Evolutionary conservation across 2,888 invertebrate genomes (phyloP), one percentile per base, ranked within the genome.

Genomic region (Omphaloscelis lunosa): DNA sequence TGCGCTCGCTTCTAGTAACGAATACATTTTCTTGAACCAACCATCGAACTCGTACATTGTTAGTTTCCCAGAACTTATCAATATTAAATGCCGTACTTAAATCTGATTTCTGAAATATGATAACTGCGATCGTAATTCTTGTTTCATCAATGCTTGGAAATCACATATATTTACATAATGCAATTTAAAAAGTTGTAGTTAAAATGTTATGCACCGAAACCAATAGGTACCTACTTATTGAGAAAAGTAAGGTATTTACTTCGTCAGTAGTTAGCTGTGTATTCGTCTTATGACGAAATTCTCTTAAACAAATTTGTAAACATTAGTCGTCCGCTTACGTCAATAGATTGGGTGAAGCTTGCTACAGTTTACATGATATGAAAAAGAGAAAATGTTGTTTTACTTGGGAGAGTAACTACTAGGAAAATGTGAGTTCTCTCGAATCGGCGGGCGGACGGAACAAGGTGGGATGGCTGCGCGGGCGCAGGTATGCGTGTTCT

Each of bases 401-500:
- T 85, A 86, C 86, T 89, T 81, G 83, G 76, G 86, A 90, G 87
- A 87, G 86, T 89, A 86, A 87, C 83, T 93, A 92, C 93, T 93
- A 93, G 93, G 95, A 95, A 95, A 94, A 94, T 93, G 92, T 90
- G 92, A 92, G 93, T 92, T 93, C 92, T 90, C 87, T 93, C 90
- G 93, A 93, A 93, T 91, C 91, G 91, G 89, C 87, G 86, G 89
- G 83, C 88, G 90, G 88, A 90, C 90, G 92, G 92, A 92, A 91
- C 92, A 94, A 95, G 95, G 95, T 94, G 92, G 94, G 93, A 93
- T 93, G 92, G 91, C 82, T 90, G 94, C 93, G 94, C 93, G 91
- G 90, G 93, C 95, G 95, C 96, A 96, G 96, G 96, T 96, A 96
- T 94, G 95, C 93, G 93, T 94, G 92, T 96, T 96, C 96, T 95